phyloP scores from a whole-genome alignment of 2,797 vertebrate genomes.

The Antennarius maculatus region DNA sequence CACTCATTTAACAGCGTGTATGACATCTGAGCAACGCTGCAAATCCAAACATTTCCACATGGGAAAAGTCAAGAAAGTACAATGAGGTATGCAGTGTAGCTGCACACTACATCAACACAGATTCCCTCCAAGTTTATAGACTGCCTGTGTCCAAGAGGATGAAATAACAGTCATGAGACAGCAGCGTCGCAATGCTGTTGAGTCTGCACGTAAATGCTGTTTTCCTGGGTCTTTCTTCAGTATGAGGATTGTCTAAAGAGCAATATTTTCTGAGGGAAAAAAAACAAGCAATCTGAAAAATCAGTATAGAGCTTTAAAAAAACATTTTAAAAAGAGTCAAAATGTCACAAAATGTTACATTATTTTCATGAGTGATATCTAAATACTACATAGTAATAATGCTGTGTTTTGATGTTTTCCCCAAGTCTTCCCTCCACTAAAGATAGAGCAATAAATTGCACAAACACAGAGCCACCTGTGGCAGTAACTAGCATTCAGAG shows the following conservation, averaged over 20 bases:
- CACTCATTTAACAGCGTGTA: constrained; percentile 75
- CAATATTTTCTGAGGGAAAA: background rate
- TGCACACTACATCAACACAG: constrained; percentile 39
- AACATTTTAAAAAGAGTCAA: no score
- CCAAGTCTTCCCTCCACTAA: background rate
- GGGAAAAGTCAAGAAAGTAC: constrained; percentile 75
- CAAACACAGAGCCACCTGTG: constrained; percentile 11
- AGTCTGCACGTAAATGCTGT: constrained; percentile 28
- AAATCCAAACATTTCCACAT: constrained; percentile 80
- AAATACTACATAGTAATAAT: background rate
- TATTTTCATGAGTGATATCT: background rate
- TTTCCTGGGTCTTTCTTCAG: constrained; percentile 20
- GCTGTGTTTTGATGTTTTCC: background rate
- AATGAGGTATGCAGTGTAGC: constrained; percentile 64
- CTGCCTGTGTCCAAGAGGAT: constrained; percentile 35
- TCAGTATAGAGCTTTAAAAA: no score
- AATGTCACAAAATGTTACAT: background rate
- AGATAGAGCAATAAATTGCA: constrained; percentile 5
- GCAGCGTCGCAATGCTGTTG: constrained; percentile 30
- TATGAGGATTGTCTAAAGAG: background rate
- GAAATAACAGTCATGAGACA: constrained; percentile 50
- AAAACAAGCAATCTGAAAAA: no score
- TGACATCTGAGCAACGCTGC: constrained; percentile 72
- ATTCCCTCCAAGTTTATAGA: constrained; percentile 33
- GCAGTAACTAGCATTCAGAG: constrained; percentile 5